These are phyloP conservation scores for Tachina fera DNA, from an alignment of 2,888 invertebrate genomes.

Conservation along the genomic window DNA sequence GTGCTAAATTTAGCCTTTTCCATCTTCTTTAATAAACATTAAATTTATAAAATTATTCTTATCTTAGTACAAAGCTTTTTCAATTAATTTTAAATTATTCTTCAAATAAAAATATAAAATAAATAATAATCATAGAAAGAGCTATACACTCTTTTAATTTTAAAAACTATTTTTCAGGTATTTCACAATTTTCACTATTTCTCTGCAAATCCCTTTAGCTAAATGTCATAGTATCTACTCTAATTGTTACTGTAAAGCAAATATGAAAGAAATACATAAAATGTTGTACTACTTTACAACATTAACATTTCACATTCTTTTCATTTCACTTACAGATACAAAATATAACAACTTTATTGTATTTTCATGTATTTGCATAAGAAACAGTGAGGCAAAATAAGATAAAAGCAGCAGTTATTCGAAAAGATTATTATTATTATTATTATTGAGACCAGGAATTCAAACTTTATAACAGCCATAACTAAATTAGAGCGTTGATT, in stretches of 20 bases:
- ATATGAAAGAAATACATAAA: conserved; percentile 11
- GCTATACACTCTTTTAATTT: too few relatives aligned
- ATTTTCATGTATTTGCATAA: conserved; percentile 37
- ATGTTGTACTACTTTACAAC: conserved; percentile 42
- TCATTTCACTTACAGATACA: conserved; percentile 26
- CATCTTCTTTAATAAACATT: too few relatives aligned
- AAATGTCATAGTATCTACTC: conserved; percentile 28
- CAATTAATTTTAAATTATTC: too few relatives aligned
- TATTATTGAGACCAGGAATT: too few relatives aligned
- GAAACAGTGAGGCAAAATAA: neutral
- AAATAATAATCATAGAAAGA: neutral
- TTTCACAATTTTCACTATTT: neutral
- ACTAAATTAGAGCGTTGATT: too few relatives aligned
- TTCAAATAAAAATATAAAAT: neutral
- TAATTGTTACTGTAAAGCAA: conserved; percentile 33
- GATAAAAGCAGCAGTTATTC: neutral
- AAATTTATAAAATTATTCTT: too few relatives aligned
- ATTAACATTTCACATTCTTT: conserved; percentile 46
- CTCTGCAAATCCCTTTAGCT: neutral
- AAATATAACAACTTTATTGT: conserved; percentile 55
- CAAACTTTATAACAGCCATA: too few relatives aligned
- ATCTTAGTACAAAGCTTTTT: too few relatives aligned
- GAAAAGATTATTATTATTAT: too few relatives aligned
- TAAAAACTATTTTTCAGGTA: too few relatives aligned
- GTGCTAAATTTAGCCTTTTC: too few relatives aligned